A percentile compares a stretch with the other conserved stretches of the same genome.
phyloP scores from a whole-genome alignment of 2,797 vertebrate species.

The Notolepis coatsorum region DNA sequence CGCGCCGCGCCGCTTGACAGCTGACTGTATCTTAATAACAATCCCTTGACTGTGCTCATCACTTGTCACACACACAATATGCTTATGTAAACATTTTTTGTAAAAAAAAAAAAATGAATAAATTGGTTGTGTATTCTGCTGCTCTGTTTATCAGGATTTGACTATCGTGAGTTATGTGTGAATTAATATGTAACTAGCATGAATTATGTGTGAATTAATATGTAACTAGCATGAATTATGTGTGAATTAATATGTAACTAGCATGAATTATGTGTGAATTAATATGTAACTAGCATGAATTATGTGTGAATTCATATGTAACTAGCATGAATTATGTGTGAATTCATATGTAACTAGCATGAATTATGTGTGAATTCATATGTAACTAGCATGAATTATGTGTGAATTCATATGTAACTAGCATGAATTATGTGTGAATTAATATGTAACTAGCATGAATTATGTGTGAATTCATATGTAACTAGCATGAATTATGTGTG shows the following conservation, averaged over 20 bases:
- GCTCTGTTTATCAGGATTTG: slow-evolving; percentile 53
- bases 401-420: too few species aligned
- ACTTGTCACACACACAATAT: slow-evolving; percentile 62
- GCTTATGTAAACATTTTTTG: slow-evolving; percentile 69
- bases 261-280: slow-evolving; percentile 22
- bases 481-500: not conserved
- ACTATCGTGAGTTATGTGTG: slow-evolving; percentile 15
- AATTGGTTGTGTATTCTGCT: too few species aligned
- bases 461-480: not conserved
- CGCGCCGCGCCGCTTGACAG: slow-evolving; percentile 65
- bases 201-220: slow-evolving; percentile 27
- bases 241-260: slow-evolving; percentile 37
- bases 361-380: too few species aligned
- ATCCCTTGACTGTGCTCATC: slow-evolving; percentile 66
- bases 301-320: too few species aligned
- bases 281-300: too few species aligned
- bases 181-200: slow-evolving; percentile 33
- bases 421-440: too few species aligned
- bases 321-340: too few species aligned
- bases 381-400: too few species aligned
- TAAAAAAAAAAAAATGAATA: slow-evolving; percentile 5
- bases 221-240: slow-evolving; percentile 22
- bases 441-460: too few species aligned
- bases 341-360: too few species aligned
- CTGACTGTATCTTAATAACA: slow-evolving; percentile 72